Evolutionary conservation across 2,888 invertebrate genomes (phyloP).

Genomic region (Drosophila algonquin): DNA sequence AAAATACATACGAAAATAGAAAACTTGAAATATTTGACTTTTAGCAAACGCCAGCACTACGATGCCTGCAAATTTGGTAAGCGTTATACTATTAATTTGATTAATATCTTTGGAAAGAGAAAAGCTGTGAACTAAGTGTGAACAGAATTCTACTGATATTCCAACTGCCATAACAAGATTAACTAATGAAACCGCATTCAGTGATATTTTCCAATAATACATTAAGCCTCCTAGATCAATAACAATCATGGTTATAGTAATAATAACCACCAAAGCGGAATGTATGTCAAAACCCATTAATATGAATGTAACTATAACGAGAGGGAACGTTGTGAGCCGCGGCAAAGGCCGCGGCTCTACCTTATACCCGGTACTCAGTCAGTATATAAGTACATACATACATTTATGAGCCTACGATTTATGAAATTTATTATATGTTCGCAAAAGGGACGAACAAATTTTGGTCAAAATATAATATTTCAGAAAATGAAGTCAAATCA

Average conservation of each 20-base stretch:
- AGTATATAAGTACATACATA: too few relatives aligned
- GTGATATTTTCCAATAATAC: constrained; percentile 97
- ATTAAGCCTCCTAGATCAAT: constrained; percentile 96
- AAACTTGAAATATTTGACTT: constrained; percentile 97
- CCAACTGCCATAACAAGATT: constrained; percentile 99
- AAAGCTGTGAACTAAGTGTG: constrained; percentile 97
- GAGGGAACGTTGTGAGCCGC: too few relatives aligned
- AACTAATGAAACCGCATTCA: constrained; percentile 98
- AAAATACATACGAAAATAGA: constrained; percentile 98
- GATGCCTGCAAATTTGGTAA: constrained; percentile 99
- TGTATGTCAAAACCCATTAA: constrained; percentile 97
- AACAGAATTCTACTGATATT: constrained; percentile 99
- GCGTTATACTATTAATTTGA: constrained; percentile 94
- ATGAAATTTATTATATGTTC: too few relatives aligned
- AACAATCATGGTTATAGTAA: constrained; percentile 97
- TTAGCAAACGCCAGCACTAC: constrained; percentile 98
- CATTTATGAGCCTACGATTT: too few relatives aligned
- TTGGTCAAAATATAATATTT: too few relatives aligned
- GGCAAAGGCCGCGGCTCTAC: too few relatives aligned
- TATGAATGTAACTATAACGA: constrained; percentile 95
- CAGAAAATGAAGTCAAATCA: too few relatives aligned
- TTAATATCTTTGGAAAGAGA: constrained; percentile 90
- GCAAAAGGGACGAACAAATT: too few relatives aligned
- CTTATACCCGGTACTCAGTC: too few relatives aligned
- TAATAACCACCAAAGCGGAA: constrained; percentile 93